Base-by-base conservation (phyloP, 2,888 invertebrate species). In the Oligia latruncula region DNA sequence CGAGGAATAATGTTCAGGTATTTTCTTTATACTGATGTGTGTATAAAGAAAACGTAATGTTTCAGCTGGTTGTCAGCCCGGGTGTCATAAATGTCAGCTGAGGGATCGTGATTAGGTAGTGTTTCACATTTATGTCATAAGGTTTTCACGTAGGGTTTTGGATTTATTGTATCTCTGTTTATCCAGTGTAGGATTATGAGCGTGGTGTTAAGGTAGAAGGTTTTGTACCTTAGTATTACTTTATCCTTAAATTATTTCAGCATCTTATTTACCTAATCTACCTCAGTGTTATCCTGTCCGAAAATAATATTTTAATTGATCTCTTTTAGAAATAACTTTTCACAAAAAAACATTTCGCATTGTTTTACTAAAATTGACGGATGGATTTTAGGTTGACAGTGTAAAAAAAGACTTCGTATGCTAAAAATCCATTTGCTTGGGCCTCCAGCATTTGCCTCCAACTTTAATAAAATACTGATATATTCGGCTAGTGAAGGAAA, bases 141-240 rank as follows among this genome's bases (percentile, higher is more conserved):
- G 71, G 67, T 71, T 84, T 64, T 65, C 49, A 70, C 35, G 60
- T 3, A 8, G 66, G 62, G 4, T 71, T 84, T 66, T 60, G 46
- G 73, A 82, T 82, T 84, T 71, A 71, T 71, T 84, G 55, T 84
- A 62, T 80, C 29, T 84, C 62, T 80, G 85, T 85, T 81, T 82
- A 84, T 80, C 71, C 71, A 62, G 40, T 23, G 4, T 29, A 52
- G 80, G 52, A 55, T 84, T 79, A 66, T 35, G 17, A 35, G n/a
- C 58, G 9, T 66, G 13, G 55, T 55, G 35, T 77, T 55, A 55
- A 15, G 15, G 46, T 46, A n/a, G 17, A 15, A 40, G 58, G 46
- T 80, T 71, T 71, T 71, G 60, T 84, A 29, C 52, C 43, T 3
- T 58, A 40, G 62, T 77, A 64, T 68, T 68, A 68, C 46, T 29